A percentile compares a stretch with the other conserved stretches of the same genome.
Evolutionary conservation across 2,113 vertebrate genomes (phyloP).

Genomic region (Sturnira hondurensis): DNA sequence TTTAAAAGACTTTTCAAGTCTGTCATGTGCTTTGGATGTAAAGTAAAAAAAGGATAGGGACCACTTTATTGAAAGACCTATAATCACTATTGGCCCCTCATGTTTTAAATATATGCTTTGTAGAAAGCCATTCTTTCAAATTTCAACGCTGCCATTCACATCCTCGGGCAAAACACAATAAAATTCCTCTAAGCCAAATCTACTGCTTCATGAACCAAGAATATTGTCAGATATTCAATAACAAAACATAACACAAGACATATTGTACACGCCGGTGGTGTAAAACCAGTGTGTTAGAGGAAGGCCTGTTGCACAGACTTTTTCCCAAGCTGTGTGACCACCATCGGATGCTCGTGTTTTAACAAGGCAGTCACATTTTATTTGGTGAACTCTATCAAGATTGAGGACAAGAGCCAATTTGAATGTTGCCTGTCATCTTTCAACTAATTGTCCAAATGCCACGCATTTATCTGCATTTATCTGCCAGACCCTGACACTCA

Average conservation of each 20-base stretch:
- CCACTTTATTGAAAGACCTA: not conserved
- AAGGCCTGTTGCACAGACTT: not conserved
- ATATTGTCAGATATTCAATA: not conserved
- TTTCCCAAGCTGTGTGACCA: not conserved
- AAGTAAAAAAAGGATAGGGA: not conserved
- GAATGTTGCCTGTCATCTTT: not conserved
- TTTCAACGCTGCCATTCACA: not conserved
- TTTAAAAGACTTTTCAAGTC: not conserved
- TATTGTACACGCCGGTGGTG: not conserved
- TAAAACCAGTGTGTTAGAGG: not conserved
- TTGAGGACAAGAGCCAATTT: not conserved
- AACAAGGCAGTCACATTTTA: not conserved
- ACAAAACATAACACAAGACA: not conserved
- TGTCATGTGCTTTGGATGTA: not conserved
- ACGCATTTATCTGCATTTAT: not conserved
- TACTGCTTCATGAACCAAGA: not conserved
- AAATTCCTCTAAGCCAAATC: not conserved
- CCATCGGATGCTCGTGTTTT: not conserved
- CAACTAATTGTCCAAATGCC: not conserved
- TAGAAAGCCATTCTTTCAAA: not conserved
- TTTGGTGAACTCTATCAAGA: not conserved
- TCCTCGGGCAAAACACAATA: not conserved
- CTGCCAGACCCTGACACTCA: not conserved
- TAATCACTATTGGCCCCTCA: not conserved
- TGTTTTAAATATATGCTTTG: not conserved